A percentile compares a stretch with the other conserved stretches of the same genome.
phyloP scores from a whole-genome alignment of 2,113 vertebrate species.

The Empidonax traillii region DNA sequence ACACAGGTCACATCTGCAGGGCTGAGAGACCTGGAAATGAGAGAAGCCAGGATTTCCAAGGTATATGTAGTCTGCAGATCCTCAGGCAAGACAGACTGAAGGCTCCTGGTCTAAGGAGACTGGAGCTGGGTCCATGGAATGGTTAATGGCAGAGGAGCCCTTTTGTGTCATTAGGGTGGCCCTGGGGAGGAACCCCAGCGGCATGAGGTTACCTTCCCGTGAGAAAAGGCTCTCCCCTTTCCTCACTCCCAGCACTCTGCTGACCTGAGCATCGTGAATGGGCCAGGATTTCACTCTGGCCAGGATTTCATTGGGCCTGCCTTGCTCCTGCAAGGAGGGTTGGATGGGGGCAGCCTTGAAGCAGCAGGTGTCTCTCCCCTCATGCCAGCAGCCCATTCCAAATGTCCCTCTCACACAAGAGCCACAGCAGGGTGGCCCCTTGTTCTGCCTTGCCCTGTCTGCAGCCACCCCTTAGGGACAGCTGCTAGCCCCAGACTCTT shows the following conservation, averaged over 20 bases:
- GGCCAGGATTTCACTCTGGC: background rate
- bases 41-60: background rate
- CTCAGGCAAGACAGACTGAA: background rate
- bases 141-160: background rate
- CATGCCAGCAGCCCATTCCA: background rate
- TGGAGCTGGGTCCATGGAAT: background rate
- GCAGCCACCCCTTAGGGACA: background rate
- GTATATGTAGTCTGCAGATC: too few species aligned
- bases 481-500: background rate
- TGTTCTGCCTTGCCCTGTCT: background rate
- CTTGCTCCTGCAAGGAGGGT: background rate
- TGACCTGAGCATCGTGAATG: background rate
- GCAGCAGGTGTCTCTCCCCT: fast-evolving
- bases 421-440: background rate
- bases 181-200: background rate
- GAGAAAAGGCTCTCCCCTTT: background rate
- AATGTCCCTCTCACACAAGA: background rate
- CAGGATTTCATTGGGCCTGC: fast-evolving
- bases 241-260: background rate
- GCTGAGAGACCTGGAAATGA: background rate
- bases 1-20: fast-evolving
- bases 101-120: background rate
- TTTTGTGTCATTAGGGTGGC: background rate
- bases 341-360: background rate
- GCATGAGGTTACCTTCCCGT: background rate